Base-by-base conservation (phyloP, 2,888 invertebrate species). In the Rhopalosiphum nymphaeae region DNA sequence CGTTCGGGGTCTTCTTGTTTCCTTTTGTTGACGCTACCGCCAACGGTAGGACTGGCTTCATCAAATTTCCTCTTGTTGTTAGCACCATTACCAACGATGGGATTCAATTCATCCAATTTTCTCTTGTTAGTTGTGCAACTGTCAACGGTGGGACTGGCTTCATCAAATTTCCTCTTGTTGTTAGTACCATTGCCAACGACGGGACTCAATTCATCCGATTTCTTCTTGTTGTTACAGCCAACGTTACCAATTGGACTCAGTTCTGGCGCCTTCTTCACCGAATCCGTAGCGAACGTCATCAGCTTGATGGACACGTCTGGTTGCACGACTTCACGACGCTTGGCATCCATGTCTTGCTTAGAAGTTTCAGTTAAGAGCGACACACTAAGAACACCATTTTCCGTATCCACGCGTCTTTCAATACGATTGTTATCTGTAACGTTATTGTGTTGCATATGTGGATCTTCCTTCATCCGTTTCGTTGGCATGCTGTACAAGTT, bases 251-350 rank as follows among this genome's bases (percentile, higher is more conserved):
- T 90, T 36, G 91, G 44, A 91, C 56, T 91, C 42, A 87, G 13
- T 90, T 94, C 94, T n/a, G 49, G 49, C 3, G 57, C 42, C 42
- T 94, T 91, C 67, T 91, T 91, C 46, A 13, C 49, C 0, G 85
- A 13, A 57, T 93, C 90, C 4, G 93, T 56, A 49, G 94, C 46
- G 26, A 94, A 94, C 10, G 94, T 89, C 95, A 95, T 95, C 44
- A 95, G 78, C 91, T 95, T 95, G 46, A 95, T 95, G 25, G 95
- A 95, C 16, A 95, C 95, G 89, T 95, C 95, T 0, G 95, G 95
- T 26, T 95, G 95, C 21, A 95, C 95, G 36, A 95, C 94, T 91
- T 95, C 94, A 42, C 95, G 91, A 49, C 95, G 95, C 84, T 95
- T 95, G 21, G 94, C 95, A 16, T 95, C 95, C 53, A 94, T 89